Base-by-base conservation (phyloP, 2,888 invertebrate species). In the Coronaproctus castanopsis region DNA sequence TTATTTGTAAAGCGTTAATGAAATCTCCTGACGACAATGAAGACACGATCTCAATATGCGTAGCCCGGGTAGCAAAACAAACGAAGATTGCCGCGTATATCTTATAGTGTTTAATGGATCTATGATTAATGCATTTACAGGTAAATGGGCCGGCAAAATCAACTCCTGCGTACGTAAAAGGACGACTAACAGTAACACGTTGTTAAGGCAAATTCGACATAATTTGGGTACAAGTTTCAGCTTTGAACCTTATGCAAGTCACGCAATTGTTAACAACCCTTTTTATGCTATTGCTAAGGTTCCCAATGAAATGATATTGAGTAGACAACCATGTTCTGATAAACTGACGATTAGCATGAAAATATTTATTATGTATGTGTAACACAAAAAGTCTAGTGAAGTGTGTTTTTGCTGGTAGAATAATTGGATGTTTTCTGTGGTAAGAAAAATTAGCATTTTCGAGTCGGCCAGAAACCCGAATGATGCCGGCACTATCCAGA, bases 151-250 rank as follows among this genome's bases (percentile, higher is more conserved):
- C 59, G 21, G 55, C 22, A 21, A 59, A 59, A 50, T 67, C 66
- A 19, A 67, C 52, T 21, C 64, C 66, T n/a, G 58, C 56, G 14
- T 52, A 48, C 3, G 21, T 10, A 57, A 67, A 67, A 22, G 54
- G 54, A 14, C 57, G 36, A 10, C 50, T 56, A 8, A 54, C 58
- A n/a, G 18, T 50, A 18, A 64, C 62, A 36, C 66, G 57, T 49
- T 57, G 21, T 10, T 50, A 20, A 21, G 65, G 66, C 22, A 63
- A 51, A 19, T 62, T 48, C 1, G 59, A 62, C 60, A 63, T 59
- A 18, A 52, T 5, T 20, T 55, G 59, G 23, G 48, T 22, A 20
- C 21, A 20, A 18, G 49, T 5, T 2, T 48, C 48, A 5, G 52
- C 8, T 10, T 36, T 51, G 20, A 36, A 14, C 24, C 55, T 57